Evolutionary conservation across 1,140 invertebrate genomes (phyloP).

Genomic region (Venturia canescens): DNA sequence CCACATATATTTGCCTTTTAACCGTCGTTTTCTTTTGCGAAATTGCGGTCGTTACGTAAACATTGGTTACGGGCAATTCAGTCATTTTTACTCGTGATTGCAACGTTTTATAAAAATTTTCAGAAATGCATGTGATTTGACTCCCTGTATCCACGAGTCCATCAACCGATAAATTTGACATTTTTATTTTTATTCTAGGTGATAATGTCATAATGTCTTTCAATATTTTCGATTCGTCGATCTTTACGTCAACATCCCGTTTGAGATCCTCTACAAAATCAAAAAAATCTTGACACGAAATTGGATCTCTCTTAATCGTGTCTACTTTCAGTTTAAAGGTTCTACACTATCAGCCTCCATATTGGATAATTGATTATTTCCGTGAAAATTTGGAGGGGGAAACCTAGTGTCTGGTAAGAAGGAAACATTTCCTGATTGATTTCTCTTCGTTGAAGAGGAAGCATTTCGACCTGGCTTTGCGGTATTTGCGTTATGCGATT

Average conservation of each 20-base stretch:
- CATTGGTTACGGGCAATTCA: conserved; percentile 40
- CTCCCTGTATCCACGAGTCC: conserved; percentile 48
- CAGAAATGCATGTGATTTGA: conserved; percentile 45
- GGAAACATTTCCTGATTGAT: not conserved
- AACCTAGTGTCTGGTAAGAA: not conserved
- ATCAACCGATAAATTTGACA: not conserved
- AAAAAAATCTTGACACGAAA: conserved; percentile 32
- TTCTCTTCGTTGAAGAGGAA: not conserved
- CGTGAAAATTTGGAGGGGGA: not conserved
- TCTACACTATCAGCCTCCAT: not conserved
- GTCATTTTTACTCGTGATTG: not conserved
- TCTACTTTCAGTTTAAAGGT: conserved; percentile 45
- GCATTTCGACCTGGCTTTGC: not conserved
- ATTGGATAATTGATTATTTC: not conserved
- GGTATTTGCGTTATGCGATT: not conserved
- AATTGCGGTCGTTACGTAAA: conserved; percentile 41
- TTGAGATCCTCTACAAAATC: conserved; percentile 43
- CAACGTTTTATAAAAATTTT: conserved; percentile 18
- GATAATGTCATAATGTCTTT: conserved; percentile 10
- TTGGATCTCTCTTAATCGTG: conserved; percentile 6
- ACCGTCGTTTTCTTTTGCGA: conserved; percentile 23
- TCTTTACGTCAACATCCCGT: conserved; percentile 27
- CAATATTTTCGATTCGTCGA: not conserved
- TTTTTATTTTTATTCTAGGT: not conserved
- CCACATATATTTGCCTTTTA: conserved; percentile 20